Base-by-base conservation (phyloP, 2,888 invertebrate species). In the Sinopyrophorus schimmeli region DNA sequence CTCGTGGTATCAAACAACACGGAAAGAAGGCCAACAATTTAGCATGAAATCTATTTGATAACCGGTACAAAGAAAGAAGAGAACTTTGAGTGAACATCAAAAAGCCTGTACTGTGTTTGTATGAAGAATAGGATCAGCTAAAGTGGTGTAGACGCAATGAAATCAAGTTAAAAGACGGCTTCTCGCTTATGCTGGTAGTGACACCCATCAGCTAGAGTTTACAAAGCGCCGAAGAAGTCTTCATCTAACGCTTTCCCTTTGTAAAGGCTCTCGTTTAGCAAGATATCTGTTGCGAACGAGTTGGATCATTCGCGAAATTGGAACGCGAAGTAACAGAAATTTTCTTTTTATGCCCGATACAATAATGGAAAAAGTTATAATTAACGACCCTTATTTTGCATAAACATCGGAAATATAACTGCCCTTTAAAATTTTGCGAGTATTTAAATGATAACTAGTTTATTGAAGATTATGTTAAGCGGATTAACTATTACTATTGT, bases 361-460 rank as follows among this genome's bases (percentile, higher is more conserved):
- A 61, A 63, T 64, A 65, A 67, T 65, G 64, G 65, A 64, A 65
- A 64, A 66, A 65, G 66, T 66, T 65, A 66, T 67, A 67, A 67
- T 67, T 67, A 66, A 64, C 52, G 48, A 47, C 52, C 52, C 53
- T n/a, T 57, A 55, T 55, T 59, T 58, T 38, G 40, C 46, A 50
- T 53, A 40, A 42, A 44, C 38, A 26, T 35, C 37, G 38, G 24
- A 37, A 30, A 32, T 39, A 46, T 46, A 38, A 31, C n/a, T n/a
- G n/a, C n/a, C n/a, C n/a, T n/a, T n/a, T n/a, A n/a, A n/a, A n/a
- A n/a, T n/a, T n/a, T n/a, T n/a, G n/a, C n/a, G n/a, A n/a, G n/a
- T n/a, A n/a, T n/a, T n/a, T n/a, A n/a, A n/a, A n/a, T n/a, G n/a
- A n/a, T n/a, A n/a, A n/a, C n/a, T n/a, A n/a, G n/a, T n/a, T n/a